phyloP scores from a whole-genome alignment of 1,140 invertebrate species.

The Teleogryllus occipitalis region DNA sequence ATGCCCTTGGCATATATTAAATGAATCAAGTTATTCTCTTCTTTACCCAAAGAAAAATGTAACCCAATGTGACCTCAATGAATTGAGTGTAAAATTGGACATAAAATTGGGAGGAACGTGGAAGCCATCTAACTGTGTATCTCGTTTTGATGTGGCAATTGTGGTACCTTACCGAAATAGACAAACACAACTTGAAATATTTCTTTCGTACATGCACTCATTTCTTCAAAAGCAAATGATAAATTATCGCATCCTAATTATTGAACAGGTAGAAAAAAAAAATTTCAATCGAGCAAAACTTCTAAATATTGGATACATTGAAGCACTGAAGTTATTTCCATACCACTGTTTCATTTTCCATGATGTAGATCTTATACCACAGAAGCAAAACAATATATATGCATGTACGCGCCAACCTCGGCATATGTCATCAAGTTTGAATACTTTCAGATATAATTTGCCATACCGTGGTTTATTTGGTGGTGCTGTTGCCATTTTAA shows the following conservation, averaged over 20 bases:
- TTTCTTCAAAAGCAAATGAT: constrained; percentile 81
- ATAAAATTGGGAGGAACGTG: constrained; percentile 54
- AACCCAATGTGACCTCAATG: constrained; percentile 19
- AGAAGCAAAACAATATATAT: constrained; percentile 84
- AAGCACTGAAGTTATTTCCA: constrained; percentile 55
- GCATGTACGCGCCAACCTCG: constrained; percentile 77
- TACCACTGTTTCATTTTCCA: constrained; percentile 90
- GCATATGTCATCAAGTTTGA: constrained; percentile 87
- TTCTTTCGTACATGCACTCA: constrained; percentile 82
- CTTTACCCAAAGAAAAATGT: constrained; percentile 17
- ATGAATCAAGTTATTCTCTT: constrained; percentile 11
- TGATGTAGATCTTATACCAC: constrained; percentile 88
- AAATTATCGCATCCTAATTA: constrained; percentile 79
- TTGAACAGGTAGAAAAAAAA: constrained; percentile 70
- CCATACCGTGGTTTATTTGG: constrained; percentile 66
- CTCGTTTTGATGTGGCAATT: constrained; percentile 72
- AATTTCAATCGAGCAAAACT: constrained; percentile 91
- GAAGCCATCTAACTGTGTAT: constrained; percentile 60
- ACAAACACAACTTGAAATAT: constrained; percentile 64
- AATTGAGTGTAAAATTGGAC: constrained; percentile 12
- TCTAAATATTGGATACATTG: constrained; percentile 82
- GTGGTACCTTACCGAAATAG: constrained; percentile 85
- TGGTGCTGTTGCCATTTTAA: constrained; percentile 63
- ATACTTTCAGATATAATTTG: constrained; percentile 76
- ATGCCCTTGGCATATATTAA: constrained; percentile 9